These are phyloP conservation scores for Ichneumon xanthorius DNA, from an alignment of 2,888 invertebrate species.

Conservation along the genomic window DNA sequence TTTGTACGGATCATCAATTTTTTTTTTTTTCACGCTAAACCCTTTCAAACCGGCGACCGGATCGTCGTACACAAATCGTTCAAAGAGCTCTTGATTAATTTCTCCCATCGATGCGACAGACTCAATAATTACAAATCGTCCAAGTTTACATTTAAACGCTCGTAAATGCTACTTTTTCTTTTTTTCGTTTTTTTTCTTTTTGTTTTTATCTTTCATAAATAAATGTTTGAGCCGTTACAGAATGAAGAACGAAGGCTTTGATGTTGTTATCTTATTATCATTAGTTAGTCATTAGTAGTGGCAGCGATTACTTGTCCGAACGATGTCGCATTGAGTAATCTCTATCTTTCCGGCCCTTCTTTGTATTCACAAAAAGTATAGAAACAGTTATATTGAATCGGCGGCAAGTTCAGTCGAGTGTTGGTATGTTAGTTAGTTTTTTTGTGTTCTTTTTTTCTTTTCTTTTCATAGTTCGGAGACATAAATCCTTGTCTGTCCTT, in stretches of 20 bases:
- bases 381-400: conserved; percentile 47
- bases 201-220: conserved; percentile 74
- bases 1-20: conserved; percentile 28
- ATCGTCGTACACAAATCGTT: conserved; percentile 51
- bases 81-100: conserved; percentile 47
- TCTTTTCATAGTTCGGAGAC: conserved; percentile 62
- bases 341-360: conserved; percentile 23
- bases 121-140: conserved; percentile 71
- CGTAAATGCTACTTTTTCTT: conserved; percentile 79
- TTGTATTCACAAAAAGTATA: conserved; percentile 50
- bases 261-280: conserved; percentile 20
- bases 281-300: conserved; percentile 18
- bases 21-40: not conserved
- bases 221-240: conserved; percentile 77
- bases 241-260: conserved; percentile 72
- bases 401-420: conserved; percentile 58
- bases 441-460: conserved; percentile 31
- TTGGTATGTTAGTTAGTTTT: conserved; percentile 25
- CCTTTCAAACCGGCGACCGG: not conserved
- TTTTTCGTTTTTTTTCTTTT: not conserved
- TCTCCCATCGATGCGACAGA: conserved; percentile 76
- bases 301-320: conserved; percentile 30
- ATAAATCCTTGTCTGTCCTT: conserved; percentile 67
- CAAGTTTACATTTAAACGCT: conserved; percentile 75
- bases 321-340: conserved; percentile 19